Conservation (phyloP, 2,113 vertebrate species). For the Etheostoma cragini region DNA sequence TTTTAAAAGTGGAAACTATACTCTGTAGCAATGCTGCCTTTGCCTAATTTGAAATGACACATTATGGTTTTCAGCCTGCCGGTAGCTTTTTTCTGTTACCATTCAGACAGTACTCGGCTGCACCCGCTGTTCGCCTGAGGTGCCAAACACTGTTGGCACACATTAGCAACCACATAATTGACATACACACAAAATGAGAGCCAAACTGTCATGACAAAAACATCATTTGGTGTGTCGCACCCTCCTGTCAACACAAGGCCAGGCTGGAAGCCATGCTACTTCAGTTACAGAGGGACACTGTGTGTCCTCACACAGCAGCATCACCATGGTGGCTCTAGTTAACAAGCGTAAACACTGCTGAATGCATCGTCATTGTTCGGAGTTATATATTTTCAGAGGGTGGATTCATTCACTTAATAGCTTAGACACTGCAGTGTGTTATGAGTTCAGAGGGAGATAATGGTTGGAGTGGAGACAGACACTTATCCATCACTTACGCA, state of each 20-base stretch:
- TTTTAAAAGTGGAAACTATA: not conserved
- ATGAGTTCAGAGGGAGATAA: not conserved
- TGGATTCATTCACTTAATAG: not conserved
- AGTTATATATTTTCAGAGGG: not conserved
- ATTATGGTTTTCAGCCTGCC: slow-evolving; percentile 7
- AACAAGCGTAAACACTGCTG: not conserved
- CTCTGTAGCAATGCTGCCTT: not conserved
- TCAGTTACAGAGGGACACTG: slow-evolving; percentile 27
- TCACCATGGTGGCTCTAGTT: slow-evolving; percentile 11
- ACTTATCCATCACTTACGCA: slow-evolving; percentile 6
- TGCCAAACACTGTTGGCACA: slow-evolving; percentile 11
- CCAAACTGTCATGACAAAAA: slow-evolving; percentile 28
- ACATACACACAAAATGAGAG: not conserved
- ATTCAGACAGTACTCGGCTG: slow-evolving; percentile 4
- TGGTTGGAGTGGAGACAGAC: not conserved
- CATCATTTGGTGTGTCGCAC: slow-evolving; percentile 21
- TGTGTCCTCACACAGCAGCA: slow-evolving; percentile 33
- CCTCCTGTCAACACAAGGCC: slow-evolving; percentile 22
- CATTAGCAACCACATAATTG: not conserved
- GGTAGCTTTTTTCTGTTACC: slow-evolving; percentile 19
- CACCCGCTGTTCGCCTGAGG: slow-evolving; percentile 11
- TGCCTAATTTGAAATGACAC: not conserved
- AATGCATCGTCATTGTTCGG: not conserved
- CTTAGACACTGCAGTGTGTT: not conserved
- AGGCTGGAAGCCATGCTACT: slow-evolving; percentile 4